Evolutionary conservation across 2,797 vertebrate genomes (phyloP).

Genomic region (Petrocephalus sullivani): DNA sequence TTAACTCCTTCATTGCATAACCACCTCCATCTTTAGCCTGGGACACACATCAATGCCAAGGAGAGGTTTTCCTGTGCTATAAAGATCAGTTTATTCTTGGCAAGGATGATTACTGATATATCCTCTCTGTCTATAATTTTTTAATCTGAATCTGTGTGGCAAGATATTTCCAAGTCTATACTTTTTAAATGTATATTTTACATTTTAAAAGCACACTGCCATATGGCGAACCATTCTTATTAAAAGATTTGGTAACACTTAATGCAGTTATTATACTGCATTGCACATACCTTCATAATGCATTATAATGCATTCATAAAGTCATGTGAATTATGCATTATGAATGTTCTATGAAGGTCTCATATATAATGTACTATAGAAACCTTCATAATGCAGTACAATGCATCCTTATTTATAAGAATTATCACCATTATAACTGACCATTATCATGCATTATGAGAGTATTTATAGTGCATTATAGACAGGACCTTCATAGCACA

Average conservation of each 20-base stretch:
- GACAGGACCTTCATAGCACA: too few relatives aligned
- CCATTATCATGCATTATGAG: too few relatives aligned
- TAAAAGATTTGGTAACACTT: neutral
- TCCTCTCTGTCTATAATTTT: neutral
- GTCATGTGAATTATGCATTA: too few relatives aligned
- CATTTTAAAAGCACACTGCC: neutral
- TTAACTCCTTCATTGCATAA: neutral
- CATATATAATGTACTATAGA: too few relatives aligned
- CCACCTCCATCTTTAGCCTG: neutral
- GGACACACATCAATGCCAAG: neutral
- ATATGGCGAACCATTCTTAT: neutral
- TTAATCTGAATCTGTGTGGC: neutral
- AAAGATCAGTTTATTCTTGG: neutral
- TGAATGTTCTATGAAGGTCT: too few relatives aligned
- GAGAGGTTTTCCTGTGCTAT: neutral
- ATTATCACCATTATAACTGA: too few relatives aligned
- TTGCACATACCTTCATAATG: too few relatives aligned
- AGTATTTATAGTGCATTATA: too few relatives aligned
- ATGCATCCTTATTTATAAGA: too few relatives aligned
- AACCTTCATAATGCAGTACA: too few relatives aligned
- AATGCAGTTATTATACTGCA: too few relatives aligned
- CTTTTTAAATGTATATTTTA: neutral
- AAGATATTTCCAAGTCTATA: neutral
- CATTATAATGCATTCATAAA: too few relatives aligned
- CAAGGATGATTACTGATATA: neutral